Evolutionary conservation across 2,113 vertebrate genomes (phyloP), one percentile per base, ranked within the genome.

Genomic region (Rhinopomastus cyanomelas): DNA sequence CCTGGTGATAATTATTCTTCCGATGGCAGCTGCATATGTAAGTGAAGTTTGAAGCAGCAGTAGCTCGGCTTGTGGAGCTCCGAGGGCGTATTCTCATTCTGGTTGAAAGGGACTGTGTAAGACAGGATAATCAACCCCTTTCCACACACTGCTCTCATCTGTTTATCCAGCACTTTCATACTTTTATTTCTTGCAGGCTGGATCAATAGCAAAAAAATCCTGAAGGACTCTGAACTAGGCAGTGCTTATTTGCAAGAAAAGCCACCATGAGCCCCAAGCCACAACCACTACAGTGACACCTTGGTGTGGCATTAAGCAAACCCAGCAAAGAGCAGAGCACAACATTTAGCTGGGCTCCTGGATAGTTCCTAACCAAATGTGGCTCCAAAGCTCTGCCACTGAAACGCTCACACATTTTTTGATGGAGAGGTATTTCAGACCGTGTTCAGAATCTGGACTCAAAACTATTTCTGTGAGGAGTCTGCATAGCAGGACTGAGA

Each of bases 251-350:
- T 73, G 29, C 5, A 55, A 61, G 60, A 65, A 48, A 66, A 71
- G 10, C 5, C 37, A 15, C n/a, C 9, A 12, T 3, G 9, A n/a
- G 36, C 6, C 25, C 73, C 16, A 15, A 48, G 66, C 8, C 37
- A 59, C 32, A 64, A 56, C 83, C 79, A 46, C 27, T 19, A 20
- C 61, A 26, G 7, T 51, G 36, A 9, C 3, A 75, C 25, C 1
- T 0, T 1, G 1, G 32, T 12, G 5, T 27, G 8, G 32, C 9
- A 14, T 62, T 11, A 69, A n/a, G 32, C 30, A 79, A 16, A 56
- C 12, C 19, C 13, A 73, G 29, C 26, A 71, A 51, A 49, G 29
- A 78, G 20, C 71, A 16, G 56, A 36, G 60, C 61, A 5, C 4
- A 27, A 56, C 3, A 8, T 42, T 65, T 26, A 78, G 14, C 51